These are phyloP conservation scores for Hypselothyrea guttata DNA, from an alignment of 2,888 invertebrate species.

Conservation along the genomic window DNA sequence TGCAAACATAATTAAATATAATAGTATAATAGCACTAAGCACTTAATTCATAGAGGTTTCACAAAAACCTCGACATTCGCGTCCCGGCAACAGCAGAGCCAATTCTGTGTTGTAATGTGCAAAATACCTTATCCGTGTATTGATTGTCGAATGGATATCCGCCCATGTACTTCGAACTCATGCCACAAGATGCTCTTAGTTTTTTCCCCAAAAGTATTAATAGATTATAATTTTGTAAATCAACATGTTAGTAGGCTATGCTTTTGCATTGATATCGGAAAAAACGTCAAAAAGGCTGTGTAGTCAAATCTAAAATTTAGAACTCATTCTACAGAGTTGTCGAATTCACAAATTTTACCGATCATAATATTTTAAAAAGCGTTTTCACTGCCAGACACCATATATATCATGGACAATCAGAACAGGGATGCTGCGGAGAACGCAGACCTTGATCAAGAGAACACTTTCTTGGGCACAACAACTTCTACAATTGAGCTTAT, in stretches of 20 bases:
- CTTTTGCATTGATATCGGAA: too few relatives aligned
- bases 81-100: too few relatives aligned
- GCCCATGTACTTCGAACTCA: conserved; percentile 1
- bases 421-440: conserved; percentile 19
- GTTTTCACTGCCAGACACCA: conserved; percentile 10
- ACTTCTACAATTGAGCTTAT: conserved; percentile 10
- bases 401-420: conserved; percentile 23
- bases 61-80: too few relatives aligned
- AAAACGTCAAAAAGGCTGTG: conserved; percentile 30
- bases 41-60: too few relatives aligned
- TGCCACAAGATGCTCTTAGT: conserved; percentile 4
- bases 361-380: conserved; percentile 21
- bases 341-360: conserved; percentile 11
- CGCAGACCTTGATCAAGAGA: conserved; percentile 8
- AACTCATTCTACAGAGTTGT: conserved; percentile 16
- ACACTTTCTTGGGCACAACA: not conserved
- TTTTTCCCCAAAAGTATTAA: too few relatives aligned
- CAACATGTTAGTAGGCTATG: too few relatives aligned
- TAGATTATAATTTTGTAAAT: too few relatives aligned
- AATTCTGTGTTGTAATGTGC: too few relatives aligned
- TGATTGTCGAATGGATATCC: conserved; percentile 5
- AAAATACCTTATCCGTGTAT: too few relatives aligned
- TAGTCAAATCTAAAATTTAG: not conserved
- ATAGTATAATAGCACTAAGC: too few relatives aligned
- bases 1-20: too few relatives aligned